Evolutionary conservation across 2,888 invertebrate species (phyloP), one percentile per base, ranked within the genome.

Genomic region (Argyra leucocephala): DNA sequence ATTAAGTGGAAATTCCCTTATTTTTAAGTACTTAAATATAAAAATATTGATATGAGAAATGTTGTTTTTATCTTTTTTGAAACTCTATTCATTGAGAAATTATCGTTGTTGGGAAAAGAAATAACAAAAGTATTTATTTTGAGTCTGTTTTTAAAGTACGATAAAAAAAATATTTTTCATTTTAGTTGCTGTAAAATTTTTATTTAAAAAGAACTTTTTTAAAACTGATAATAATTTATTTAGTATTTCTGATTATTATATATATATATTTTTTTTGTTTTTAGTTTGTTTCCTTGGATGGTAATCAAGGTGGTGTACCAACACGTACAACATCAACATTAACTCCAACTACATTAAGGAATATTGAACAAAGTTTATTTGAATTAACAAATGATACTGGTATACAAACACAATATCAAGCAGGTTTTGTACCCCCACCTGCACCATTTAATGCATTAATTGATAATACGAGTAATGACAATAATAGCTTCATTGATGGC

Each of bases 291-390:
- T 86, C 89, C 78, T 83, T 91, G 80, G 91, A 92, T 83, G 90
- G 91, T 75, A 83, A 91, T 79, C 90, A 90, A 81, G 90, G 90
- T 78, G 92, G 92, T 76, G 92, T 94, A 74, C 93, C 93, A 65
- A 94, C 95, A 67, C 86, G 91, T 79, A 96, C 95, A 70, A 95
- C 96, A 76, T 90, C 95, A 70, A 95, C 93, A 76, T 84, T 96
- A 74, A 96, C 96, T 71, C 96, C 96, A 69, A 96, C 96, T 62
- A 95, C 94, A 73, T 82, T 96, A 77, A 88, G 93, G 74, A 89
- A 87, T 82, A 92, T 96, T 81, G 94, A 96, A 82, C 93, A 95
- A 69, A 90, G 92, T 1, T 91, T 94, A 81, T 87, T 91, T 76
- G 93, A 94, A 82, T 82, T 93, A 75, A 90, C 90, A 81, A 86